phyloP scores from a whole-genome alignment of 2,113 vertebrate genomes.

The Myiagra hebetior region DNA sequence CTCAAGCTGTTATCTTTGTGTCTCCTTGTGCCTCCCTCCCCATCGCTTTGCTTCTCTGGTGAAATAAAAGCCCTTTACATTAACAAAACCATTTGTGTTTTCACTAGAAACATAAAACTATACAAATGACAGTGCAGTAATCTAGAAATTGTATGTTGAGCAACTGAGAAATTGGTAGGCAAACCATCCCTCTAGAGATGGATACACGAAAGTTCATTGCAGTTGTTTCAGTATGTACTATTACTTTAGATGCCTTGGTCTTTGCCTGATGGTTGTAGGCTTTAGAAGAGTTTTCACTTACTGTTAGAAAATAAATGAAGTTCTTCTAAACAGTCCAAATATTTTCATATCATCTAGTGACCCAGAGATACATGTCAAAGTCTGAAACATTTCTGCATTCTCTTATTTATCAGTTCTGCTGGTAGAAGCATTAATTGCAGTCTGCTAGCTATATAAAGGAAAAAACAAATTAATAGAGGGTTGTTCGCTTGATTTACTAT shows the following conservation, averaged over 20 bases:
- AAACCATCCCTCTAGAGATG: not conserved
- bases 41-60: not conserved
- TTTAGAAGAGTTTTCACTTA: not conserved
- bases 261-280: not conserved
- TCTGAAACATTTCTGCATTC: not conserved
- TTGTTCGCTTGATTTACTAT: not conserved
- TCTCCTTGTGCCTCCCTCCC: not conserved
- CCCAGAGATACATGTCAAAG: not conserved
- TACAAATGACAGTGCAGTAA: not conserved
- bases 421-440: not conserved
- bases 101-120: not conserved
- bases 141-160: not conserved
- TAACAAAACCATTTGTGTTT: not conserved
- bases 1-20: not conserved
- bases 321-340: not conserved
- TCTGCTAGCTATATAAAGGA: not conserved
- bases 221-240: not conserved
- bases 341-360: not conserved
- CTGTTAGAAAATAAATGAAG: not conserved
- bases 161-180: not conserved
- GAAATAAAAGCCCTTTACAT: not conserved
- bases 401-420: not conserved
- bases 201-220: not conserved
- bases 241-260: not conserved
- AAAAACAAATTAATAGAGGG: not conserved